Percentiles rank a stretch among this genome's conserved stretches.
phyloP scores from a whole-genome alignment of 2,888 invertebrate species.

The Helobdella robusta region DNA sequence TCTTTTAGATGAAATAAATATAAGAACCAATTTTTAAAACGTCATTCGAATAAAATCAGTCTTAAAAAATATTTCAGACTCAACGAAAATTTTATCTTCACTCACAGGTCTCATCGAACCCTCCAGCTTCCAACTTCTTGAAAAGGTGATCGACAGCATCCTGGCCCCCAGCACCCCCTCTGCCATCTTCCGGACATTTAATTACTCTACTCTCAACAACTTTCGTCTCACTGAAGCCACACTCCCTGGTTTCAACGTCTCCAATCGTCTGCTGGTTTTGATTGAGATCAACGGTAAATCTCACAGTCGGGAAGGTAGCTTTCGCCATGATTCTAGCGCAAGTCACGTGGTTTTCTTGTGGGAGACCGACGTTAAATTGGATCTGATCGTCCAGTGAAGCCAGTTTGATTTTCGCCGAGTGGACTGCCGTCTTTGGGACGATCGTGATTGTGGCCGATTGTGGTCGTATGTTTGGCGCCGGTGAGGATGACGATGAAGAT shows the following conservation, averaged over 20 bases:
- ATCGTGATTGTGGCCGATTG: conserved; percentile 22
- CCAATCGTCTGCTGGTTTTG: neutral
- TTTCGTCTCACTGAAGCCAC: conserved; percentile 17
- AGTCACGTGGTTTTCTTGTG: neutral
- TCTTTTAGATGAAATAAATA: too few relatives aligned
- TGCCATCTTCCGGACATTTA: neutral
- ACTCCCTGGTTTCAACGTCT: conserved; percentile 22
- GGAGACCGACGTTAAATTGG: conserved; percentile 4
- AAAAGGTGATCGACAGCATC: conserved; percentile 21
- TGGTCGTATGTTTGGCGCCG: too few relatives aligned
- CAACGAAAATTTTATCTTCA: neutral
- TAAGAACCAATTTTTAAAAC: too few relatives aligned
- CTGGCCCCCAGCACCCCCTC: neutral
- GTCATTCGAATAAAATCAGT: too few relatives aligned
- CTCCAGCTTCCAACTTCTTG: conserved; percentile 5
- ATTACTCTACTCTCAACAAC: neutral
- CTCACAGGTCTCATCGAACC: neutral
- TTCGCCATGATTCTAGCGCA: neutral
- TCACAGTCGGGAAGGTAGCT: conserved; percentile 12
- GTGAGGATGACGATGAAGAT: too few relatives aligned
- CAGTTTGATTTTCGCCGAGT: neutral
- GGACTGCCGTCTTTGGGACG: neutral
- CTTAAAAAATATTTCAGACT: neutral
- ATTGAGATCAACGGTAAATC: conserved; percentile 18
- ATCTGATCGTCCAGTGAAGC: conserved; percentile 13